Evolutionary conservation across 2,888 invertebrate species (phyloP), one percentile per base, ranked within the genome.

Genomic region (Agrochola macilenta): DNA sequence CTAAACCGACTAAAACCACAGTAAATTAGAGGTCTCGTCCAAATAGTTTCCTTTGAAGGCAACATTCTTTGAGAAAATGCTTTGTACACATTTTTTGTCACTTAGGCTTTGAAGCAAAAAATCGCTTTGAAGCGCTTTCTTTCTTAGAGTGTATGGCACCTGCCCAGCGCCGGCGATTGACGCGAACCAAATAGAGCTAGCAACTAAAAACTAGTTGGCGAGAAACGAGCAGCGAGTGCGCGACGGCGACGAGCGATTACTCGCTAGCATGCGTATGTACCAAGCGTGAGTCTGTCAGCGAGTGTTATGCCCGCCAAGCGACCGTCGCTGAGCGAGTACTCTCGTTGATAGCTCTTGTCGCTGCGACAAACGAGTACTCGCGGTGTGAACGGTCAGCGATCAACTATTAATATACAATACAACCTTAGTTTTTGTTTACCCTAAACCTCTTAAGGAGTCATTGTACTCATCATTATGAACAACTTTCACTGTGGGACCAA

Each of bases 11-110:
- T 54, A 11, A 57, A 63, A 79, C 49, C 46, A 11, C 26, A 69
- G n/a, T 64, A 64, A 63, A 79, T 78, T 57, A 30, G 57, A 46
- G n/a, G 35, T 30, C 49, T 78, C 54, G 26, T 14, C 23, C 39
- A 69, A 79, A 79, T 69, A 57, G 61, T 39, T 64, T 68, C 23
- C 63, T 69, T 78, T 79, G 70, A 57, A 58, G 30, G 58, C 39
- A 4, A 43, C 0, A n/a, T 79, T 79, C 70, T 79, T 78, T 70
- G 57, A 49, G 39, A 58, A 69, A 79, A 57, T 49, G 11, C 30
- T 78, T 43, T 58, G 57, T 79, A 64, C 30, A 43, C 63, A 69
- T 52, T 79, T 78, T 64, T 52, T 20, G 63, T 64, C 49, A 43
- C n/a, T 3, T n/a, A 69, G 63, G 54, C 35, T 66, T 68, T 63